Base-by-base conservation (phyloP, 37 sponge, comb jelly and placozoan species). In the Chondrilla cf. caribensis region DNA sequence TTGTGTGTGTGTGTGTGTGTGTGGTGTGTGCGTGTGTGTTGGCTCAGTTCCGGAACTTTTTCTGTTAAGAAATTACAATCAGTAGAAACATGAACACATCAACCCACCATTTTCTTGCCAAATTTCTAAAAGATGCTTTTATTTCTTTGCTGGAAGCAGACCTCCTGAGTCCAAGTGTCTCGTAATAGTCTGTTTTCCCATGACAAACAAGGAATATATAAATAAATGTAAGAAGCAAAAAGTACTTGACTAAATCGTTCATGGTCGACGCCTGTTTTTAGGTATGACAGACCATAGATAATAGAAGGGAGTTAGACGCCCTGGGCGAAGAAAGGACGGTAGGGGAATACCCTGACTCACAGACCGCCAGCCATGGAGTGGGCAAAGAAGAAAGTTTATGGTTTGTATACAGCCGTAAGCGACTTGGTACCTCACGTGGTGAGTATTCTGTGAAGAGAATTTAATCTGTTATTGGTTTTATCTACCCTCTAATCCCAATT, bases 41-140 rank as follows among this genome's bases (percentile, higher is more conserved):
- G 9, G 9, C 51, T 47, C 51, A 47, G 51, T n/a, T n/a, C n/a
- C n/a, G n/a, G n/a, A n/a, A n/a, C n/a, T n/a, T n/a, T n/a, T n/a
- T n/a, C n/a, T n/a, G n/a, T n/a, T n/a, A n/a, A n/a, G n/a, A n/a
- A n/a, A n/a, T n/a, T n/a, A n/a, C n/a, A n/a, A n/a, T n/a, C n/a
- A n/a, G n/a, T n/a, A n/a, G n/a, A n/a, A n/a, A n/a, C n/a, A n/a
- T n/a, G n/a, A n/a, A n/a, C n/a, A n/a, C n/a, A n/a, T n/a, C 62
- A 37, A 47, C 81, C 60, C 43, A 93, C 94, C 94, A 94, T 43
- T 84, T n/a, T 75, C 82, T 87, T 32, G 91, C 94, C 38, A 90
- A 73, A 14, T 57, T 85, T 58, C 51, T 87, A 79, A 87, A 90
- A 0, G 94, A 82, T 1, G 32, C 18, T 35, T 81, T 85, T 15